Conservation (phyloP, 2,113 vertebrate genomes). For the Sigmodon hispidus region DNA sequence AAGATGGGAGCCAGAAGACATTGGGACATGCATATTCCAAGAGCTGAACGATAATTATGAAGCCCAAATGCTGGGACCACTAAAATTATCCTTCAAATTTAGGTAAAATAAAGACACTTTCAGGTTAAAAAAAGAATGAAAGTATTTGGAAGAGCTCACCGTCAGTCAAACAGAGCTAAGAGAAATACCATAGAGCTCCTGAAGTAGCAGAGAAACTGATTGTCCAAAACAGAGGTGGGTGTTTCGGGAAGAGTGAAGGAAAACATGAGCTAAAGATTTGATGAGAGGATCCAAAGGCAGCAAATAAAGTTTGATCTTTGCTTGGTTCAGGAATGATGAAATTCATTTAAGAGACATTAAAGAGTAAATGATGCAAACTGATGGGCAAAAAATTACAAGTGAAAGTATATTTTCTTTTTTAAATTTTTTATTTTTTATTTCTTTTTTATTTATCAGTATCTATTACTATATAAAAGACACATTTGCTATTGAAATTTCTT, state of each 20-base stretch:
- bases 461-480: too few species aligned
- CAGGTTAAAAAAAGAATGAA: background rate
- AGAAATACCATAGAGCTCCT: background rate
- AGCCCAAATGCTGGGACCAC: background rate
- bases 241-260: background rate
- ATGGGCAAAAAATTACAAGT: too few species aligned
- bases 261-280: background rate
- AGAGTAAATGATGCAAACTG: too few species aligned
- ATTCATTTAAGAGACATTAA: too few species aligned
- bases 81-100: background rate
- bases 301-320: background rate
- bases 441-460: too few species aligned
- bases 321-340: background rate
- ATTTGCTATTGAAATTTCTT: too few species aligned
- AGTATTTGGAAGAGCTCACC: background rate
- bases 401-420: too few species aligned
- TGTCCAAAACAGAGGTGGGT: background rate
- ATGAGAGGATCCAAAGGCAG: background rate
- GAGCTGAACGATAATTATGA: background rate
- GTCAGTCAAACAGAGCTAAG: background rate
- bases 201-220: too few species aligned
- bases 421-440: too few species aligned
- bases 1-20: conserved; percentile 14
- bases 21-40: background rate
- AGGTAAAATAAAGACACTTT: conserved; percentile 1